These are phyloP conservation scores for Melanotaenia boesemani DNA, from an alignment of 2,797 vertebrate species.

Conservation along the genomic window DNA sequence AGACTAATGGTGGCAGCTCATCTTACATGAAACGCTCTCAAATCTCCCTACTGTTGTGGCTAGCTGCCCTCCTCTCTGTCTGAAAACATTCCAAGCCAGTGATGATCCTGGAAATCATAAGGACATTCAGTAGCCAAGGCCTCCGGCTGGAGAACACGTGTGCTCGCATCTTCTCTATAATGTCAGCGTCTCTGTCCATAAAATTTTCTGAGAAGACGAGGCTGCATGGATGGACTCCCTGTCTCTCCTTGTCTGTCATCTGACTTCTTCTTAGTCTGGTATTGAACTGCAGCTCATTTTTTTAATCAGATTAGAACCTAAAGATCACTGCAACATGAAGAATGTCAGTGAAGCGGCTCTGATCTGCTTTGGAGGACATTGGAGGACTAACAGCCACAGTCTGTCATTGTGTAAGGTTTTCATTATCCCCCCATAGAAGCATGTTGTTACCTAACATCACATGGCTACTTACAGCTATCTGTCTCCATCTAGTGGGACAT, in stretches of 20 bases:
- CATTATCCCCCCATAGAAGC: conserved; percentile 52
- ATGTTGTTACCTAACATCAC: conserved; percentile 29
- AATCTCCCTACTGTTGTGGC: conserved; percentile 54
- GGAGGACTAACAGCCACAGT: conserved; percentile 48
- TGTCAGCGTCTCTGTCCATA: conserved; percentile 55
- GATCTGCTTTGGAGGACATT: conserved; percentile 55
- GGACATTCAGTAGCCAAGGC: conserved; percentile 54
- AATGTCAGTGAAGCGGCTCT: conserved; percentile 37
- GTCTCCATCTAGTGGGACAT: conserved; percentile 76
- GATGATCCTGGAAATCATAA: conserved; percentile 72
- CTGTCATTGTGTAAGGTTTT: conserved; percentile 65
- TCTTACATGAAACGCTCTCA: conserved; percentile 61
- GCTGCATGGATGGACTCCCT: conserved; percentile 24
- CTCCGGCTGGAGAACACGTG: conserved; percentile 51
- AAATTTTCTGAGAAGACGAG: conserved; percentile 42
- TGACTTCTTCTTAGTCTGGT: background rate
- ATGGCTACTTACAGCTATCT: conserved; percentile 40
- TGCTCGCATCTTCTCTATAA: conserved; percentile 62
- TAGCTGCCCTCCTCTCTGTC: conserved; percentile 11
- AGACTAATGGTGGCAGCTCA: conserved; percentile 71
- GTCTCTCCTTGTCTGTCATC: conserved; percentile 8
- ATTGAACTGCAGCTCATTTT: conserved; percentile 11
- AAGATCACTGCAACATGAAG: conserved; percentile 11
- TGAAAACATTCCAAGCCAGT: conserved; percentile 50
- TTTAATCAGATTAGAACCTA: conserved; percentile 17